Evolutionary conservation across 1,140 invertebrate species (phyloP).

Genomic region (Hyles vespertilio): DNA sequence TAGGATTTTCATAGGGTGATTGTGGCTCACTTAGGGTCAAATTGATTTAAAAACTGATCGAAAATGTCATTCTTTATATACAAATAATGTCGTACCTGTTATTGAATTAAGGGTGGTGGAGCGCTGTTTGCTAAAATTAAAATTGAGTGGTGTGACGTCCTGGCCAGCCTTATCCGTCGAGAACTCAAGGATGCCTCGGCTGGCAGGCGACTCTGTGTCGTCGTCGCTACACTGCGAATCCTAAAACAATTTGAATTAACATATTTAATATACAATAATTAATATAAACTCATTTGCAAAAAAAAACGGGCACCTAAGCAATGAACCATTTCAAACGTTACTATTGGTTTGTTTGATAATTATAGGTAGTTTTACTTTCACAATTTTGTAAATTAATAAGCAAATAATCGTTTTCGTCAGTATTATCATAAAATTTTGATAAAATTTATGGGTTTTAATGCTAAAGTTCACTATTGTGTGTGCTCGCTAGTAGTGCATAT

Average conservation of each 20-base stretch:
- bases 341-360: no score
- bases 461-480: no score
- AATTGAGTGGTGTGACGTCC: constrained; percentile 90
- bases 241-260: constrained; percentile 23
- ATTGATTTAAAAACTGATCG: constrained; percentile 19
- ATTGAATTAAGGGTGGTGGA: constrained; percentile 85
- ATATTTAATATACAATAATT: no score
- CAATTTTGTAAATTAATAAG: no score
- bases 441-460: no score
- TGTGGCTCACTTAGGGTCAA: constrained; percentile 24
- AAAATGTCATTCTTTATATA: constrained; percentile 33
- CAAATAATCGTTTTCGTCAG: no score
- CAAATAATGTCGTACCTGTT: constrained; percentile 76
- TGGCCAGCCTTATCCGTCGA: constrained; percentile 91
- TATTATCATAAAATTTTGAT: no score
- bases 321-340: no score
- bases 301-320: no score
- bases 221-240: constrained; percentile 72
- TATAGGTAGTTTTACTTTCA: no score
- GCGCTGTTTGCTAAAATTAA: constrained; percentile 85
- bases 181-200: constrained; percentile 88
- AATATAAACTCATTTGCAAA: no score
- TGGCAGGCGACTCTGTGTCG: constrained; percentile 71
- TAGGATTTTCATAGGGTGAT: constrained; percentile 15
- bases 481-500: no score